These are phyloP conservation scores for Halcyon chelicuti DNA, from an alignment of 2,797 vertebrate genomes.

Conservation along the genomic window DNA sequence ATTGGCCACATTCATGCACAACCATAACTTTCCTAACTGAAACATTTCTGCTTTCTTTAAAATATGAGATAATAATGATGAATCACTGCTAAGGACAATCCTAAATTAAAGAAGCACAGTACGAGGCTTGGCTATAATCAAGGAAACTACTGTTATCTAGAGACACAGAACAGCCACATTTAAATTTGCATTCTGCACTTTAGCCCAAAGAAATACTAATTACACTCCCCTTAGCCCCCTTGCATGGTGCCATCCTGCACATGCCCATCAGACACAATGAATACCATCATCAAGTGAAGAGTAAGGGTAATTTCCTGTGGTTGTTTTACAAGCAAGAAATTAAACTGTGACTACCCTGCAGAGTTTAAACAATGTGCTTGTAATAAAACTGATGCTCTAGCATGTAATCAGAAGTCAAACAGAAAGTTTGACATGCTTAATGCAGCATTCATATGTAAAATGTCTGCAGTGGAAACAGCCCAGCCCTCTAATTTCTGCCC, in stretches of 20 bases:
- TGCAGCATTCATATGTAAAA: constrained; percentile 52
- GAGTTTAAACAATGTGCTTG: constrained; percentile 34
- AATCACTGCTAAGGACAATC: not conserved
- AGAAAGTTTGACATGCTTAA: not conserved
- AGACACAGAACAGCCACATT: not conserved
- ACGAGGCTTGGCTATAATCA: not conserved
- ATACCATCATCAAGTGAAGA: not conserved
- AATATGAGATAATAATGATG: not conserved
- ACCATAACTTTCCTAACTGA: not conserved
- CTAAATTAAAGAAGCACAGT: not conserved
- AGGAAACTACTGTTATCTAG: not conserved
- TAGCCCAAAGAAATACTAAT: constrained; percentile 7
- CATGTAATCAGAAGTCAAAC: constrained; percentile 45
- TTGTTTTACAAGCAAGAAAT: constrained; percentile 42
- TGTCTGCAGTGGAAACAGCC: not conserved
- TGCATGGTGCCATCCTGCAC: not conserved
- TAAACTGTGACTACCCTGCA: constrained; percentile 1
- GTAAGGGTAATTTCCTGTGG: constrained; percentile 21
- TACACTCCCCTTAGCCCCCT: not conserved
- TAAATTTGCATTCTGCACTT: not conserved
- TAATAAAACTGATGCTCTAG: not conserved
- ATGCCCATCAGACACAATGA: constrained; percentile 21
- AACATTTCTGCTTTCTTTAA: not conserved
- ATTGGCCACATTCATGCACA: not conserved
- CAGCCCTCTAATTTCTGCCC: not conserved